phyloP scores from a whole-genome alignment of 2,797 vertebrate species.

The Xiphophorus birchmanni region DNA sequence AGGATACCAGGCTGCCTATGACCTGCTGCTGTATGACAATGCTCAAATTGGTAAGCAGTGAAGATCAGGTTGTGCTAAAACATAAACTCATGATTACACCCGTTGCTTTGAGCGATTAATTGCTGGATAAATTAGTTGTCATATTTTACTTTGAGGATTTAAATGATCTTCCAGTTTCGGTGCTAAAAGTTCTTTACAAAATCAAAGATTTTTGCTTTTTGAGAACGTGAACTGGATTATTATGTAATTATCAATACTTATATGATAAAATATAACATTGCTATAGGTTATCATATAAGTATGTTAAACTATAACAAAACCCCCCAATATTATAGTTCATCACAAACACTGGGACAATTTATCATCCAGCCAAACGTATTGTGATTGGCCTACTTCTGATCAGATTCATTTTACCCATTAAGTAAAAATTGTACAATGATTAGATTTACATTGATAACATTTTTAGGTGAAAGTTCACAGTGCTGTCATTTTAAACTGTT shows the following conservation, averaged over 20 bases:
- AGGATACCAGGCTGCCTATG: constrained; percentile 94
- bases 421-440: neutral
- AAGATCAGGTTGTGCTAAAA: neutral
- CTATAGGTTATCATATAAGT: too few species aligned
- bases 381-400: neutral
- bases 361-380: neutral
- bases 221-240: neutral
- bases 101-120: neutral
- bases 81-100: neutral
- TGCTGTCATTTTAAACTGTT: neutral
- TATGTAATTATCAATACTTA: neutral
- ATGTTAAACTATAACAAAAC: too few species aligned
- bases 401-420: neutral
- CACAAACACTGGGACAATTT: neutral
- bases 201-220: neutral
- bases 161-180: neutral
- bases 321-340: neutral
- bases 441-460: neutral
- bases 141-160: neutral
- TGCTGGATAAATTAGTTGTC: neutral
- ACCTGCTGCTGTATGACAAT: constrained; percentile 96
- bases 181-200: neutral
- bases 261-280: too few species aligned
- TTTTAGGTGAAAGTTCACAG: neutral
- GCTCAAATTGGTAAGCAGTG: constrained; percentile 91